phyloP scores from a whole-genome alignment of 2,797 vertebrate species.

The Atherinosoma microstoma region DNA sequence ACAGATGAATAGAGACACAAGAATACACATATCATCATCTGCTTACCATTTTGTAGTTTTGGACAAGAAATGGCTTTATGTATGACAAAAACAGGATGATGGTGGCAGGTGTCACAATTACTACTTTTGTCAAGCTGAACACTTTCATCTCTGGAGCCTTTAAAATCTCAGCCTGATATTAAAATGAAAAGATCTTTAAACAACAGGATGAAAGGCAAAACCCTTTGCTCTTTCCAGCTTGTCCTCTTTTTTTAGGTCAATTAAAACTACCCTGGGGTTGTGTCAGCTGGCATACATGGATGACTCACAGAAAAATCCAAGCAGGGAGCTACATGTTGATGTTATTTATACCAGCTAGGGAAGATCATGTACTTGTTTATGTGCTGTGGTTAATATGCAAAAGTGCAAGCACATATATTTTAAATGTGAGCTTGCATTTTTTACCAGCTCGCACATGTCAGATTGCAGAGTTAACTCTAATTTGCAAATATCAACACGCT shows the following conservation, averaged over 20 bases:
- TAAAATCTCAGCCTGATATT: conserved; percentile 16
- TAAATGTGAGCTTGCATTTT: neutral
- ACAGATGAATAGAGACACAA: neutral
- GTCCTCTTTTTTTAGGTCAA: conserved; percentile 22
- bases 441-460: neutral
- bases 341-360: conserved; percentile 11
- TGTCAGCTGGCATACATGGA: conserved; percentile 24
- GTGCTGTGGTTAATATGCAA: conserved; percentile 25
- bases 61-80: neutral
- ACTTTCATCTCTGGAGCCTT: conserved; percentile 48
- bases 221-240: conserved; percentile 22
- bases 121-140: conserved; percentile 30
- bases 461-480: neutral
- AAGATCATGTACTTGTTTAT: conserved; percentile 21
- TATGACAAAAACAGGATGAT: conserved; percentile 3
- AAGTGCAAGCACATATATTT: conserved; percentile 23
- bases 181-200: conserved; percentile 20
- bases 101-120: conserved; percentile 37
- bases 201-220: conserved; percentile 35
- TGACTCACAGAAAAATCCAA: conserved; percentile 19
- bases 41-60: neutral
- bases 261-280: conserved; percentile 38
- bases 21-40: neutral
- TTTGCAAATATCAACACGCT: conserved; percentile 21
- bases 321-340: conserved; percentile 1